Evolutionary conservation across 2,888 invertebrate species (phyloP).

Genomic region (Schrankia costaestrigalis): DNA sequence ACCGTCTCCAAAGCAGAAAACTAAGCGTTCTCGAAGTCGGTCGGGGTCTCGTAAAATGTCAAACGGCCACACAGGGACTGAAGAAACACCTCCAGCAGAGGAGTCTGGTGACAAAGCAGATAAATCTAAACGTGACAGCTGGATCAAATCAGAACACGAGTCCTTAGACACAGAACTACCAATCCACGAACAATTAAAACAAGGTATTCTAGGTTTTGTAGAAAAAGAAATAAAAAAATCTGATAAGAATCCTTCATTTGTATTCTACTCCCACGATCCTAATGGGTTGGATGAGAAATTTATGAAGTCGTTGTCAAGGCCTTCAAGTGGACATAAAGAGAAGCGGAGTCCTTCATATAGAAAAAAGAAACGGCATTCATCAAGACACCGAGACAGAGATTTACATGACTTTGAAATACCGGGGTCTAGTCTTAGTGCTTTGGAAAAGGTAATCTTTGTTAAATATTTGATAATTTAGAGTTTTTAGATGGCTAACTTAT

Average conservation of each 20-base stretch:
- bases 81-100: constrained; percentile 30
- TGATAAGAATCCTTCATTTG: constrained; percentile 72
- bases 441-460: constrained; percentile 60
- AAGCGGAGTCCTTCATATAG: constrained; percentile 73
- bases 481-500: too few relatives aligned
- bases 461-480: neutral
- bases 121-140: constrained; percentile 67
- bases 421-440: constrained; percentile 74
- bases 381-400: constrained; percentile 68
- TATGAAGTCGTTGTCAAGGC: constrained; percentile 66
- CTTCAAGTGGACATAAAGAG: constrained; percentile 74
- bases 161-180: constrained; percentile 81
- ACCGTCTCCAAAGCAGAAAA: constrained; percentile 65
- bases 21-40: constrained; percentile 54
- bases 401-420: constrained; percentile 75
- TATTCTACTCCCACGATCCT: constrained; percentile 75
- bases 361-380: constrained; percentile 72
- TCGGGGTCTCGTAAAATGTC: constrained; percentile 66
- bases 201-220: constrained; percentile 74
- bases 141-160: constrained; percentile 76
- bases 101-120: constrained; percentile 41
- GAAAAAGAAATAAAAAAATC: constrained; percentile 76
- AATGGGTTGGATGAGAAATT: constrained; percentile 72
- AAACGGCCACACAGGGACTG: constrained; percentile 54
- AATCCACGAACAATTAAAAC: constrained; percentile 79